These are phyloP conservation scores for Cremastinae sp. DNA, from an alignment of 2,888 invertebrate genomes.

Conservation along the genomic window DNA sequence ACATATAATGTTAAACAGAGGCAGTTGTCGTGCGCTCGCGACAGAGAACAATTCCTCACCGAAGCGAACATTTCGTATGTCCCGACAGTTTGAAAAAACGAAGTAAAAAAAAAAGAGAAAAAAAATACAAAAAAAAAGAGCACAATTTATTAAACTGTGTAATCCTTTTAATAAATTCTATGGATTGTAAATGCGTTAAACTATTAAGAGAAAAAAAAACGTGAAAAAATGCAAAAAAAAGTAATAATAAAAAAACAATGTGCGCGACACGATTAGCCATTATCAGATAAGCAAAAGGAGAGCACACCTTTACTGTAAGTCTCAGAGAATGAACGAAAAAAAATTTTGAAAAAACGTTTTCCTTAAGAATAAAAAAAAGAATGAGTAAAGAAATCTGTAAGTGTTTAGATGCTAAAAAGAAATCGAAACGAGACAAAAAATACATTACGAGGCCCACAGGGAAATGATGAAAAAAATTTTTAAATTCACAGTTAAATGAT, in stretches of 20 bases:
- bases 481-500: conserved; percentile 55
- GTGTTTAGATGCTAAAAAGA: conserved; percentile 66
- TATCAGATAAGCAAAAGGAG: conserved; percentile 63
- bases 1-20: conserved; percentile 24
- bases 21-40: conserved; percentile 34
- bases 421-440: conserved; percentile 45
- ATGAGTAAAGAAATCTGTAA: conserved; percentile 60
- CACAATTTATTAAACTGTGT: conserved; percentile 72
- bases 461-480: conserved; percentile 36
- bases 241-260: conserved; percentile 44
- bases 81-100: conserved; percentile 57
- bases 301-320: conserved; percentile 52
- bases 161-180: conserved; percentile 76
- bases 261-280: conserved; percentile 53
- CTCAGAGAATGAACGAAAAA: conserved; percentile 67
- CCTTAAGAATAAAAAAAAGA: conserved; percentile 61
- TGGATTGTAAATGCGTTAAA: conserved; percentile 77
- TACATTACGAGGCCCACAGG: conserved; percentile 21
- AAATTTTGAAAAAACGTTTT: conserved; percentile 55
- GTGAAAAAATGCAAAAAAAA: conserved; percentile 59
- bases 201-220: conserved; percentile 66
- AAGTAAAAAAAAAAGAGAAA: conserved; percentile 18
- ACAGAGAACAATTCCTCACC: conserved; percentile 66
- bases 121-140: conserved; percentile 29
- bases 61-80: conserved; percentile 63